Percentiles rank a stretch among this genome's conserved stretches.
These are phyloP conservation scores for Umimayanthus chanpuru DNA, from an alignment of 92 coral and sea anemone species.

Conservation along the genomic window DNA sequence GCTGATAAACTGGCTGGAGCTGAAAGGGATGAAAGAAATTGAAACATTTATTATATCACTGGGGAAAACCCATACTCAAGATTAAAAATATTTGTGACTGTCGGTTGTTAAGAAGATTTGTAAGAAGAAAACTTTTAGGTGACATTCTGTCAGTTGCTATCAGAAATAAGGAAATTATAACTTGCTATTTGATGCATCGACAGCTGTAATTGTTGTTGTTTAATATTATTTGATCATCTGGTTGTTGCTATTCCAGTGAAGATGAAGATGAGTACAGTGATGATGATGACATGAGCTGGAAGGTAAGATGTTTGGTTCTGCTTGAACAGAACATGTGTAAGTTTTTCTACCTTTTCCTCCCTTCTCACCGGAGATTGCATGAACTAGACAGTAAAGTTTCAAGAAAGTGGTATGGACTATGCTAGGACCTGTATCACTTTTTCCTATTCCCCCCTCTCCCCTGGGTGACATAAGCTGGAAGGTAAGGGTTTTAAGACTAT, in stretches of 20 bases:
- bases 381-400: not conserved
- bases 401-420: not conserved
- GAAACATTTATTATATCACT: too few species aligned
- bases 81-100: too few species aligned
- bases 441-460: not conserved
- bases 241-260: constrained; percentile 56
- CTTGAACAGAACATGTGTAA: not conserved
- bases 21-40: too few species aligned
- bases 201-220: not conserved
- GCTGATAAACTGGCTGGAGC: too few species aligned
- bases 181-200: not conserved
- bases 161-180: too few species aligned
- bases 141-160: too few species aligned
- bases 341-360: not conserved
- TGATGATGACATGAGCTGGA: constrained; percentile 99
- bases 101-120: too few species aligned
- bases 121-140: too few species aligned
- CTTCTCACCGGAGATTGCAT: not conserved
- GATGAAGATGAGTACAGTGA: constrained; percentile 99
- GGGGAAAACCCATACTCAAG: too few species aligned
- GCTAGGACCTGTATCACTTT: not conserved
- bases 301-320: constrained; percentile 52
- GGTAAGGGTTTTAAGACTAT: too few species aligned
- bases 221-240: too few species aligned
- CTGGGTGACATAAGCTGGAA: not conserved